These are phyloP conservation scores for Phenacoccus solenopsis DNA, from an alignment of 1,140 invertebrate species.

Conservation along the genomic window DNA sequence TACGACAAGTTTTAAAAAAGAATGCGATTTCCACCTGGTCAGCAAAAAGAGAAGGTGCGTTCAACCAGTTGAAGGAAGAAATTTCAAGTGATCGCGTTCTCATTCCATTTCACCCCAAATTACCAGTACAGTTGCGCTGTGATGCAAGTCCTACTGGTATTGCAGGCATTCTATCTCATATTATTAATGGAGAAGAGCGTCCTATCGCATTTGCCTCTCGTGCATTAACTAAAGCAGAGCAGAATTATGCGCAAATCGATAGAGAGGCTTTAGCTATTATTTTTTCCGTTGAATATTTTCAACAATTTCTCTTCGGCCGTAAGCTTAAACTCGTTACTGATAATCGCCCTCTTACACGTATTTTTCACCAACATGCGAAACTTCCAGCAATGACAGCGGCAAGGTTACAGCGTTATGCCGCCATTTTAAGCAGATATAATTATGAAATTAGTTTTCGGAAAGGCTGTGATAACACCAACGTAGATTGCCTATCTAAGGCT, in stretches of 20 bases:
- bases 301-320: constrained; percentile 36
- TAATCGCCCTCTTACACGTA: constrained; percentile 29
- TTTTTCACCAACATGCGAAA: constrained; percentile 27
- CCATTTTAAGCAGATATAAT: constrained; percentile 32
- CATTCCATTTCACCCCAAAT: constrained; percentile 34
- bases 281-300: constrained; percentile 37
- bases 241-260: constrained; percentile 37
- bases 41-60: no score
- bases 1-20: no score
- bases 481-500: constrained; percentile 30
- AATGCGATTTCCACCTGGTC: no score
- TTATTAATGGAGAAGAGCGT: constrained; percentile 28
- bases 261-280: constrained; percentile 36
- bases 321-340: constrained; percentile 35
- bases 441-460: constrained; percentile 31
- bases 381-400: constrained; percentile 28
- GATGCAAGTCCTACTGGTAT: constrained; percentile 36
- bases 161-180: constrained; percentile 36
- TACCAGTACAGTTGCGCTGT: no score
- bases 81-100: constrained; percentile 24
- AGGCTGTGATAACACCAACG: constrained; percentile 26
- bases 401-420: constrained; percentile 32
- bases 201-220: constrained; percentile 36
- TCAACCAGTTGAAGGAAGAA: constrained; percentile 33
- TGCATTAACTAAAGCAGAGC: constrained; percentile 33